A percentile compares a stretch with the other conserved stretches of the same genome.
These are phyloP conservation scores for Lepisosteus osseus DNA, from an alignment of 2,113 vertebrate genomes.

Conservation along the genomic window DNA sequence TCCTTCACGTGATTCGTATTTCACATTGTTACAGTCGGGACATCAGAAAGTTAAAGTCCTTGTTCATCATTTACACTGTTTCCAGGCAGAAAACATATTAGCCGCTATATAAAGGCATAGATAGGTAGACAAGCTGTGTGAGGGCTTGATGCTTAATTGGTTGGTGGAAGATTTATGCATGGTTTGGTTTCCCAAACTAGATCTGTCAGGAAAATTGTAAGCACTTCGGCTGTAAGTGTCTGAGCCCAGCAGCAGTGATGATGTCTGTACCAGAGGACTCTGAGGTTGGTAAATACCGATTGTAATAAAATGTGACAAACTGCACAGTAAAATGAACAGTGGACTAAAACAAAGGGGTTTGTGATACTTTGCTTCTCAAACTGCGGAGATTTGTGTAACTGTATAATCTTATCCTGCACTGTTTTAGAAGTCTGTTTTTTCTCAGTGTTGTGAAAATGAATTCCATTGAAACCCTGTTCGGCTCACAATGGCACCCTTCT, in stretches of 20 bases:
- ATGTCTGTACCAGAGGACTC: constrained; percentile 30
- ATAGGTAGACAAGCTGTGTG: constrained; percentile 7
- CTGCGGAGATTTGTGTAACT: too few relatives aligned
- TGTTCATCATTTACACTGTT: not conserved
- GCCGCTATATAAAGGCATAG: not conserved
- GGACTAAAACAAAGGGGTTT: too few relatives aligned
- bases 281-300: constrained; percentile 25
- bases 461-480: constrained; percentile 32
- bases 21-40: not conserved
- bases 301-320: constrained; percentile 33
- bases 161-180: constrained; percentile 46
- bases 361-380: too few relatives aligned
- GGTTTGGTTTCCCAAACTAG: constrained; percentile 49
- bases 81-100: constrained; percentile 4
- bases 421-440: constrained; percentile 18
- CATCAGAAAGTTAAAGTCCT: constrained; percentile 10
- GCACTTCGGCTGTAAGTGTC: constrained; percentile 33
- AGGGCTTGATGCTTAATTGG: constrained; percentile 50
- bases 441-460: constrained; percentile 26
- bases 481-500: constrained; percentile 19
- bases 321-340: constrained; percentile 6
- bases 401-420: too few relatives aligned
- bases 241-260: constrained; percentile 41
- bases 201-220: constrained; percentile 50
- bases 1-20: too few relatives aligned